Conservation (phyloP, 2,797 vertebrate species). For the Notolepis coatsorum region DNA sequence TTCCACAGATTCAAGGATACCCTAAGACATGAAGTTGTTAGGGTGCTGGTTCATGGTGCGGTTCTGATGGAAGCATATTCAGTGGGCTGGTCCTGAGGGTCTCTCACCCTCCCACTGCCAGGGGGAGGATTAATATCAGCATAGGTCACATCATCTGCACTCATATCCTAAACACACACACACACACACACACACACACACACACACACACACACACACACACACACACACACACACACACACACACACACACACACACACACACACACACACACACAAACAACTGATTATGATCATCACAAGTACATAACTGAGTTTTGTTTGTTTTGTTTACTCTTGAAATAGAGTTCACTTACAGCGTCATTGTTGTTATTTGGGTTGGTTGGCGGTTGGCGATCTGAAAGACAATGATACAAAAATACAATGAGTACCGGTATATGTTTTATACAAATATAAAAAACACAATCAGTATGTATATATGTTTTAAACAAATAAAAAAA, state of each 20-base stretch:
- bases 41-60: too few relatives aligned
- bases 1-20: too few relatives aligned
- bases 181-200: neutral
- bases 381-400: constrained; percentile 15
- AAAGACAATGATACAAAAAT: constrained; percentile 10
- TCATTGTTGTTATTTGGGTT: constrained; percentile 3
- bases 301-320: neutral
- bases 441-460: too few relatives aligned
- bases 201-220: neutral
- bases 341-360: constrained; percentile 21
- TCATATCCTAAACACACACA: neutral
- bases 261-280: neutral
- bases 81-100: neutral
- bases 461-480: too few relatives aligned
- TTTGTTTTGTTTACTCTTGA: rapidly evolving
- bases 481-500: neutral
- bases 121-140: neutral
- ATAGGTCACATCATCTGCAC: neutral
- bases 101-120: neutral
- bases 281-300: too few relatives aligned
- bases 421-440: too few relatives aligned
- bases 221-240: neutral
- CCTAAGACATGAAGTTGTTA: too few relatives aligned
- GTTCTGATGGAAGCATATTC: neutral
- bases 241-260: too few relatives aligned